Conservation (phyloP, 1,140 invertebrate species). For the Wiebesia pumilae region DNA sequence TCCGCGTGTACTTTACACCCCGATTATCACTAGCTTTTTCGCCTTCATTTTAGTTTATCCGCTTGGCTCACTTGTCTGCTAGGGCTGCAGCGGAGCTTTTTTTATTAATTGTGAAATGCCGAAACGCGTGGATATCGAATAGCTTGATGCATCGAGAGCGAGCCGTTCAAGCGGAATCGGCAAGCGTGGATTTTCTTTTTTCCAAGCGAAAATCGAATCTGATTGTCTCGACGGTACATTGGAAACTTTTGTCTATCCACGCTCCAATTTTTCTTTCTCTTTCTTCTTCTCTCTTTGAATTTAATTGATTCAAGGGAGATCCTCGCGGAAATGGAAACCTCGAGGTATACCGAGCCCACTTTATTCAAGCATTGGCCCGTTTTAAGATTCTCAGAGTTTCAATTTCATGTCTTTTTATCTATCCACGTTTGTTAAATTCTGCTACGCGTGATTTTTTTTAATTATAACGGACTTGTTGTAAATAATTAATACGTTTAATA, state of each 20-base stretch:
- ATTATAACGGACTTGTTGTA: too few relatives aligned
- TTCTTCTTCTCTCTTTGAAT: neutral
- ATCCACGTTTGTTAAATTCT: neutral
- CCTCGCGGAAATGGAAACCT: conserved; percentile 7
- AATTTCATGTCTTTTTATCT: neutral
- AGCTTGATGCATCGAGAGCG: neutral
- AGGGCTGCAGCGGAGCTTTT: neutral
- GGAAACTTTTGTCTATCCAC: too few relatives aligned
- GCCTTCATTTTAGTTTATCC: neutral
- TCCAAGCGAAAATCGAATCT: neutral
- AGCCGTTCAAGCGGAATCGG: too few relatives aligned
- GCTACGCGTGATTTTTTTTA: neutral
- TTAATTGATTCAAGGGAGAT: neutral
- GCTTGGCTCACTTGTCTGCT: neutral
- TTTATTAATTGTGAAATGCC: conserved; percentile 41
- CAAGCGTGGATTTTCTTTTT: neutral
- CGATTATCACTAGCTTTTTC: neutral
- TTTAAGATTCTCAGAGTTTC: neutral
- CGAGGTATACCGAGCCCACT: neutral
- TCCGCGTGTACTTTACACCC: conserved; percentile 1
- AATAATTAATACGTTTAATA: too few relatives aligned
- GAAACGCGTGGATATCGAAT: conserved; percentile 29
- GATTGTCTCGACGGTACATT: neutral
- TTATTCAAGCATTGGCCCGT: neutral
- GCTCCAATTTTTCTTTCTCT: neutral